Conservation (phyloP, 2,113 vertebrate species). For the Phylloscopus trochilus region DNA sequence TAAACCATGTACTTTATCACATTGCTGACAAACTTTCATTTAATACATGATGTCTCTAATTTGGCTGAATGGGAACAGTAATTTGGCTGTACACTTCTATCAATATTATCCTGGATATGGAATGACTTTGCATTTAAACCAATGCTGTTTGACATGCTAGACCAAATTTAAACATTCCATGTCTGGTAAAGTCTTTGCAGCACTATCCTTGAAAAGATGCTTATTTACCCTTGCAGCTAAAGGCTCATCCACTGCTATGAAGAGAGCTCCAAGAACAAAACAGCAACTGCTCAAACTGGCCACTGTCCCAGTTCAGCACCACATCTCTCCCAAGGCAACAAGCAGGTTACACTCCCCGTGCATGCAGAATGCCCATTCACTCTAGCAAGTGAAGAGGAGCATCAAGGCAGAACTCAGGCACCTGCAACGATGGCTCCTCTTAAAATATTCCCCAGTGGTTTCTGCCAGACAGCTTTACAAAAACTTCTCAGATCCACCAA, state of each 20-base stretch:
- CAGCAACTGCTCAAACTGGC: neutral
- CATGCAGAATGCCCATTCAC: neutral
- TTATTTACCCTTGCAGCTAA: neutral
- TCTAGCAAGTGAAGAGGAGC: neutral
- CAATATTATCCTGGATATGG: neutral
- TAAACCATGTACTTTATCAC: neutral
- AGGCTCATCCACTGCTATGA: neutral
- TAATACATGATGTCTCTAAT: neutral
- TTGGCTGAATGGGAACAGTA: neutral
- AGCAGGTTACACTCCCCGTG: fast-evolving
- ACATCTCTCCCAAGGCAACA: neutral
- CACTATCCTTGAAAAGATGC: neutral
- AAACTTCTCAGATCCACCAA: neutral
- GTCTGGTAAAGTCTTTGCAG: neutral
- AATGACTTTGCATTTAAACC: neutral
- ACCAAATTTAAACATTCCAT: neutral
- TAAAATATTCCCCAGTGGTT: neutral
- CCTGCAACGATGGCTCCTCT: neutral
- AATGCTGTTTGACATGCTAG: neutral
- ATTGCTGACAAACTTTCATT: neutral
- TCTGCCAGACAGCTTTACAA: neutral
- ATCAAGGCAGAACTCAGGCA: neutral
- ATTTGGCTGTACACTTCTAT: neutral
- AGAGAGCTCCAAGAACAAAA: neutral
- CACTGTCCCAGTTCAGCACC: neutral